phyloP scores from a whole-genome alignment of 1,140 invertebrate genomes.

The Papilio dardanus region DNA sequence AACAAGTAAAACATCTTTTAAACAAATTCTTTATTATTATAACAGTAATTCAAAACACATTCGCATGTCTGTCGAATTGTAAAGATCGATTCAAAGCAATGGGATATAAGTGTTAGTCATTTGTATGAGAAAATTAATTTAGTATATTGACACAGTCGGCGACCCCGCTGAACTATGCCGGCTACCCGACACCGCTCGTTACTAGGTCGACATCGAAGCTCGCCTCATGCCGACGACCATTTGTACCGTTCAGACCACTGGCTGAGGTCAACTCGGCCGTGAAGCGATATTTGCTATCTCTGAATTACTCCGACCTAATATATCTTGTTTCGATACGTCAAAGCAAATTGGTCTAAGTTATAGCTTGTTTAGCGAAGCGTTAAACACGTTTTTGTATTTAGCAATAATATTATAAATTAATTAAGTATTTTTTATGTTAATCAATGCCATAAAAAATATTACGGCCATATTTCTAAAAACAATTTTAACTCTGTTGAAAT shows the following conservation, averaged over 20 bases:
- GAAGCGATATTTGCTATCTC: slow-evolving; percentile 36
- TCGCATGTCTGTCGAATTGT: background rate
- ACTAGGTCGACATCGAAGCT: slow-evolving; percentile 64
- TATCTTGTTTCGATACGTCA: slow-evolving; percentile 35
- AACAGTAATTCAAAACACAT: background rate
- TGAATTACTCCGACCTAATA: slow-evolving; percentile 24
- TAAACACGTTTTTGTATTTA: background rate
- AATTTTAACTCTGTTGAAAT: no score
- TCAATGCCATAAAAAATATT: background rate
- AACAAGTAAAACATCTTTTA: background rate
- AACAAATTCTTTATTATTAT: no score
- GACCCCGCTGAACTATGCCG: slow-evolving; percentile 53
- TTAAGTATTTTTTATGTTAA: background rate
- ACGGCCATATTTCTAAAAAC: background rate
- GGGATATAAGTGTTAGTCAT: slow-evolving; percentile 32
- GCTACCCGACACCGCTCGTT: slow-evolving; percentile 62
- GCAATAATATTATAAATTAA: background rate
- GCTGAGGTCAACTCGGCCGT: slow-evolving; percentile 48
- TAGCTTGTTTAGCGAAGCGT: slow-evolving; percentile 24
- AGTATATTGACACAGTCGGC: slow-evolving; percentile 54
- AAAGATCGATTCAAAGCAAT: slow-evolving; percentile 20
- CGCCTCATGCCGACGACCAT: slow-evolving; percentile 58
- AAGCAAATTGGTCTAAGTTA: slow-evolving; percentile 29
- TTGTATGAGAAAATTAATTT: slow-evolving; percentile 59
- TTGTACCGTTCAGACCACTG: slow-evolving; percentile 66